A percentile compares a stretch with the other conserved stretches of the same genome.
Conservation (phyloP, 1,140 invertebrate species). For the Heliconius eleuchia region DNA sequence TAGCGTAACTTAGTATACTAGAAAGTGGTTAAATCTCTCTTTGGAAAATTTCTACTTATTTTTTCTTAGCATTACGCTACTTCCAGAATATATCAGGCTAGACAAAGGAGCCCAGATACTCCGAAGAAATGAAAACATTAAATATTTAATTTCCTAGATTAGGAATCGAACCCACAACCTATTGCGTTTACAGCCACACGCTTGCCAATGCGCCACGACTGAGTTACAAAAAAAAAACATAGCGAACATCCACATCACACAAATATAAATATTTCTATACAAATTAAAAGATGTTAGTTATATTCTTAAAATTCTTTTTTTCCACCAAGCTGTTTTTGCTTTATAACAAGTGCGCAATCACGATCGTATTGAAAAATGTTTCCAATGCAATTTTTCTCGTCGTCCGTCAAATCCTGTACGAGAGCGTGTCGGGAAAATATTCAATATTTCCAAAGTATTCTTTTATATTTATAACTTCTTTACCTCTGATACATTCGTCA, state of each 20-base stretch:
- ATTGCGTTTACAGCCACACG: too few relatives aligned
- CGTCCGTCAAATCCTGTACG: neutral
- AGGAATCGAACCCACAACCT: too few relatives aligned
- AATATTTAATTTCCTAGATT: too few relatives aligned
- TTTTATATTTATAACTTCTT: neutral
- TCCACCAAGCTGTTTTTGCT: neutral
- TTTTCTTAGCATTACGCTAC: too few relatives aligned
- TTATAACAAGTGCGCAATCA: slow-evolving; percentile 8
- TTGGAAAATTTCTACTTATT: too few relatives aligned
- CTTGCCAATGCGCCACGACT: too few relatives aligned
- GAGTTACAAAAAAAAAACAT: too few relatives aligned
- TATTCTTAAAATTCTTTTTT: neutral
- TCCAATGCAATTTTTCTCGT: slow-evolving; percentile 9
- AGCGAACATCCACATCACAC: neutral
- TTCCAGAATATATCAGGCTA: too few relatives aligned
- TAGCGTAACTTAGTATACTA: too few relatives aligned
- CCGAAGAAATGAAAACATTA: too few relatives aligned
- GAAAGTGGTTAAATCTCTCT: too few relatives aligned
- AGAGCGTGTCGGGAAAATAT: neutral
- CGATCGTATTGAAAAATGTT: neutral
- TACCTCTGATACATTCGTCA: neutral
- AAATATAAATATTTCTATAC: neutral
- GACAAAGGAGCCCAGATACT: too few relatives aligned
- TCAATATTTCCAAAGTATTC: neutral
- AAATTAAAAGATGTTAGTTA: neutral